phyloP scores from a whole-genome alignment of 64 coral and sea anemone genomes.

The Actinia equina region DNA sequence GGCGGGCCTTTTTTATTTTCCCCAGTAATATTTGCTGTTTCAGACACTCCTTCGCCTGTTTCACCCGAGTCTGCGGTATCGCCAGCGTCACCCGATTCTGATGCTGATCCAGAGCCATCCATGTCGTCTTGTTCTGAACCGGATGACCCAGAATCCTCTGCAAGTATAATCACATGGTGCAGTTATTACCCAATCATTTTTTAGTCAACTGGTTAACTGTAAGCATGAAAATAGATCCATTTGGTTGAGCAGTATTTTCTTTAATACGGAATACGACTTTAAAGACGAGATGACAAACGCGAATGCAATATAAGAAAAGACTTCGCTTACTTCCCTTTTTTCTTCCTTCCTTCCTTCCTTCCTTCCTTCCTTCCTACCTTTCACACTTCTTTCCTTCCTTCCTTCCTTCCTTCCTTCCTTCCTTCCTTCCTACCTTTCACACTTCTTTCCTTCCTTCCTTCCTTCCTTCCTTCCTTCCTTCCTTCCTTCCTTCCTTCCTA shows the following conservation, averaged over 20 bases:
- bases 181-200: neutral
- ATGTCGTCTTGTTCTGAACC: slow-evolving; percentile 71
- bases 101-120: slow-evolving; percentile 89
- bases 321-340: no score
- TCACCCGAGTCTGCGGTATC: slow-evolving; percentile 81
- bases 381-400: no score
- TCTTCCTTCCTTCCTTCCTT: no score
- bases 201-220: no score
- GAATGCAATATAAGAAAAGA: no score
- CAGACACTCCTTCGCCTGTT: slow-evolving; percentile 67
- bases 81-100: slow-evolving; percentile 73
- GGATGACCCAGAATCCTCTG: slow-evolving; percentile 17
- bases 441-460: no score
- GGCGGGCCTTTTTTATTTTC: neutral
- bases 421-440: no score
- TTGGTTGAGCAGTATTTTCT: neutral
- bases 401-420: no score
- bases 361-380: no score
- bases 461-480: no score
- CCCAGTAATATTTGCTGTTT: slow-evolving; percentile 8
- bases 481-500: no score
- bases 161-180: neutral
- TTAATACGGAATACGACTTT: neutral
- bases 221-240: no score
- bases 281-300: neutral